Evolutionary conservation across 2,113 vertebrate genomes (phyloP).

Genomic region (Lonchura striata): DNA sequence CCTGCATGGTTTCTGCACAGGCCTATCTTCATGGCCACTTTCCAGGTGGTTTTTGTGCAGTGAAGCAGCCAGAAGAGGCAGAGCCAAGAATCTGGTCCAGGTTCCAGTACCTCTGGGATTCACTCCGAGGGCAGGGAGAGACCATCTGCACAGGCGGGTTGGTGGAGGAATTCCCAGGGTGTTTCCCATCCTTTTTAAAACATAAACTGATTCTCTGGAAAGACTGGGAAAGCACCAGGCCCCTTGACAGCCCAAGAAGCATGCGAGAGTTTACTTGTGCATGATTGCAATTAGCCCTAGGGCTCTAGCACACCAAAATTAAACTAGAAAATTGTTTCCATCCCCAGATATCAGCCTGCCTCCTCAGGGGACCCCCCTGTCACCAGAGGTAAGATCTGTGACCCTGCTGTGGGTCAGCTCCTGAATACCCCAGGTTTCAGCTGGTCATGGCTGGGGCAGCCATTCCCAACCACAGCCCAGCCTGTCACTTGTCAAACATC

Average conservation of each 20-base stretch:
- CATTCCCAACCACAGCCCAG: not conserved
- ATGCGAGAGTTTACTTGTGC: not conserved
- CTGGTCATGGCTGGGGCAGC: not conserved
- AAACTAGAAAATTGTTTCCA: not conserved
- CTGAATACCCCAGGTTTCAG: not conserved
- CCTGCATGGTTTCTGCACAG: not conserved
- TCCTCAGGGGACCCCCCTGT: not conserved
- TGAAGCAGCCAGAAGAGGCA: not conserved
- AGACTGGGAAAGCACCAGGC: slow-evolving; percentile 12
- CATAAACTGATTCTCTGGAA: slow-evolving; percentile 11
- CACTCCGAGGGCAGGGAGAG: slow-evolving; percentile 30
- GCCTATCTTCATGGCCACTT: slow-evolving; percentile 40
- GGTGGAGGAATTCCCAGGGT: slow-evolving; percentile 55
- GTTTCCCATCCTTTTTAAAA: slow-evolving; percentile 45
- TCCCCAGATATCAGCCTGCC: not conserved
- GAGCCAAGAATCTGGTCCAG: slow-evolving; percentile 27
- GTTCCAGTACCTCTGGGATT: slow-evolving; percentile 39
- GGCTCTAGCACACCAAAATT: not conserved
- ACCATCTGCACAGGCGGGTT: slow-evolving; percentile 53
- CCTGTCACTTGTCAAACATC: not conserved
- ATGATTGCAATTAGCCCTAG: not conserved
- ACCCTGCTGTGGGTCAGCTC: not conserved
- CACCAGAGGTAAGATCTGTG: not conserved
- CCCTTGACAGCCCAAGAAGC: not conserved
- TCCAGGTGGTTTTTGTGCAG: slow-evolving; percentile 48